Conservation (phyloP, 1,140 invertebrate species). For the Doryteuthis pealeii region DNA sequence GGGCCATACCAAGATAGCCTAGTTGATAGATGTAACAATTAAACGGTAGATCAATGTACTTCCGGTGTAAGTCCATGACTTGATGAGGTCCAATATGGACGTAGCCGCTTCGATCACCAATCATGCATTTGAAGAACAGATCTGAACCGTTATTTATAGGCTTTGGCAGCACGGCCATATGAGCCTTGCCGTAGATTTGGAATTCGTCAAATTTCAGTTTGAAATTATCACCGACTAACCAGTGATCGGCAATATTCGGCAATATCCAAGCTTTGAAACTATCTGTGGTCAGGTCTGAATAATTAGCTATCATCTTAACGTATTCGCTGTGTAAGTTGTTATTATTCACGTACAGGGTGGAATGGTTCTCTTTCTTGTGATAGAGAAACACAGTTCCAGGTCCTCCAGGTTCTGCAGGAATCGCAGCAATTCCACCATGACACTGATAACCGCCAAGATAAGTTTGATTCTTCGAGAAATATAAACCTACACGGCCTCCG, state of each 20-base stretch:
- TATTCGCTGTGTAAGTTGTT: constrained; percentile 25
- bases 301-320: constrained; percentile 36
- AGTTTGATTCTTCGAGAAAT: constrained; percentile 42
- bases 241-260: constrained; percentile 34
- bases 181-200: constrained; percentile 46
- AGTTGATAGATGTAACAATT: constrained; percentile 44
- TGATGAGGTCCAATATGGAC: constrained; percentile 45
- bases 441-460: constrained; percentile 39
- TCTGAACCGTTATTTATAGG: constrained; percentile 30
- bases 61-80: constrained; percentile 38
- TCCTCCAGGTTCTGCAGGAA: constrained; percentile 36
- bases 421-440: constrained; percentile 35
- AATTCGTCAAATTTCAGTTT: constrained; percentile 44
- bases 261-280: constrained; percentile 49
- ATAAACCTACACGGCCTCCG: constrained; percentile 42
- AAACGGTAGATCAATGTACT: constrained; percentile 44
- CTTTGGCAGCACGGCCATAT: constrained; percentile 38
- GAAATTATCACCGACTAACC: constrained; percentile 32
- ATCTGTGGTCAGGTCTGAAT: constrained; percentile 37
- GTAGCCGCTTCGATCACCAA: constrained; percentile 42
- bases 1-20: constrained; percentile 45
- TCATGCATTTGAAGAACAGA: constrained; percentile 45
- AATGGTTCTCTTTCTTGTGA: constrained; percentile 37
- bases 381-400: constrained; percentile 44
- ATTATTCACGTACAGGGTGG: constrained; percentile 42